These are phyloP conservation scores for Myotis daubentonii DNA, from an alignment of 2,797 vertebrate species.

Conservation along the genomic window DNA sequence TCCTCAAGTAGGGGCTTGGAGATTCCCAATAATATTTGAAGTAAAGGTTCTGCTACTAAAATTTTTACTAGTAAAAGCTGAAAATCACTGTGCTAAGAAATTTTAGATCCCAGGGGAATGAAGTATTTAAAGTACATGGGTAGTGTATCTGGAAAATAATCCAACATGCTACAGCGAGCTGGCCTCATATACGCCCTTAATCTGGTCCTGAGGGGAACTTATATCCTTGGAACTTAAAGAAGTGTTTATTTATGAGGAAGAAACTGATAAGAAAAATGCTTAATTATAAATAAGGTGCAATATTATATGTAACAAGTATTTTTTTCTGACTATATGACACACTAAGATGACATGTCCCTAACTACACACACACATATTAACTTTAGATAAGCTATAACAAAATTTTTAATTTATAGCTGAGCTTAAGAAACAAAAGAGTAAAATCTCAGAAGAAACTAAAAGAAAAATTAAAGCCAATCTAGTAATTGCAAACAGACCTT, in stretches of 20 bases:
- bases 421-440: conserved; percentile 3
- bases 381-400: conserved; percentile 34
- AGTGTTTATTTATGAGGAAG: conserved; percentile 2
- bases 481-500: not conserved
- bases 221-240: conserved; percentile 55
- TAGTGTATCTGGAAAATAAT: conserved; percentile 51
- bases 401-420: conserved; percentile 31
- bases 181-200: not conserved
- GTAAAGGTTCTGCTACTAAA: conserved; percentile 22
- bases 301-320: not conserved
- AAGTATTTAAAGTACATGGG: conserved; percentile 2
- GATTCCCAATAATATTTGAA: conserved; percentile 18
- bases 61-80: conserved; percentile 10
- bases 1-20: too few relatives aligned
- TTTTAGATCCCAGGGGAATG: not conserved
- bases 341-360: not conserved
- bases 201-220: not conserved
- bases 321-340: conserved; percentile 21
- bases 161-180: not conserved
- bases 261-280: conserved; percentile 52
- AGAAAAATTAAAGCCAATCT: conserved; percentile 12
- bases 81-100: conserved; percentile 45
- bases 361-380: conserved; percentile 46
- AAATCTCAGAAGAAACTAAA: conserved; percentile 46
- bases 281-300: conserved; percentile 51